Evolutionary conservation across 1,140 invertebrate species (phyloP), one percentile per base, ranked within the genome.

Genomic region (Neoseiulus cucumeris): DNA sequence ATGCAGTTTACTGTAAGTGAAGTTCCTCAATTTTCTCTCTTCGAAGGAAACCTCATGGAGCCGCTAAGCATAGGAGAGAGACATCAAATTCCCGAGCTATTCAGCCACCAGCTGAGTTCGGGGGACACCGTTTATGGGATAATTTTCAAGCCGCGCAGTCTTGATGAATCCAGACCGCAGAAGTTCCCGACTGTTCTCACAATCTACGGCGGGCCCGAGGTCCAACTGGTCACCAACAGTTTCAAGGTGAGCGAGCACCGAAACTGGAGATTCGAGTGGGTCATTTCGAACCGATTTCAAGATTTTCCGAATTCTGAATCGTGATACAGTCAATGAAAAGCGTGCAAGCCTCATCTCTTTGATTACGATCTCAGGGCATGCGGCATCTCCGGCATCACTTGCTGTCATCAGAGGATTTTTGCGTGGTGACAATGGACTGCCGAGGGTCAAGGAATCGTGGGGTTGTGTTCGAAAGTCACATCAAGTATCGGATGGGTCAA

Each of bases 141-240:
- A 85, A 83, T 95, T 64, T 94, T 93, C 75, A 85, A 88, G 70
- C 91, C 91, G 0, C 83, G 85, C 70, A 59, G 51, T 33, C 51
- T 84, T 85, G 74, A 87, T 84, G 70, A 80, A 85, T 71, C 74
- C 80, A 7, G 85, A 84, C 51, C 51, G 9, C 76, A 81, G 39
- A 87, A 88, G 67, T 94, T 94, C 79, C 94, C 95, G 1, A 93
- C 91, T 0, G 84, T 98, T 65, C 79, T 98, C 17, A 91, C 95
- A 75, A 87, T 99, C 18, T 98, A 99, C 75, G 95, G 92, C 28
- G 94, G 95, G 14, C 94, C 94, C 0, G 91, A 95, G 75, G 91
- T 98, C 28, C 93, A 98, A 80, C 81, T 95, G 39, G 94, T 98
- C 42, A 89, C 88, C 39, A 98, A 98, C 78, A 87, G 85, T 22